phyloP scores from a whole-genome alignment of 2,797 vertebrate species.

The Agapornis canus region DNA sequence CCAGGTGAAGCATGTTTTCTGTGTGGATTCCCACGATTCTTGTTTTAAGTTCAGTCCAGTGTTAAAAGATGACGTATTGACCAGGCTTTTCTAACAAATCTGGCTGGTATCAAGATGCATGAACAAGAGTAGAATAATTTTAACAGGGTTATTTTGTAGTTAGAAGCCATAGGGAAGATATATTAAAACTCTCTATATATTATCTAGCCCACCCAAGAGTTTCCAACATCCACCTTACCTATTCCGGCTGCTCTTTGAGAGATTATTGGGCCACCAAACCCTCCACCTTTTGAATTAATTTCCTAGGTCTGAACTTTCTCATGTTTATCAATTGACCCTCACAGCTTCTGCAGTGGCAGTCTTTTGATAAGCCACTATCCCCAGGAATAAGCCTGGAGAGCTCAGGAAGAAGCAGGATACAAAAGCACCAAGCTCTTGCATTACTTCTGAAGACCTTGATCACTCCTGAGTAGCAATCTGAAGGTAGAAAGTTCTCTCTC shows the following conservation, averaged over 20 bases:
- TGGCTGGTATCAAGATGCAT: neutral
- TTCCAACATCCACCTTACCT: neutral
- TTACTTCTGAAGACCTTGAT: neutral
- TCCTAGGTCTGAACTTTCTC: neutral
- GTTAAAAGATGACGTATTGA: neutral
- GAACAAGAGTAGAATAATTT: neutral
- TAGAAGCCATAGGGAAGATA: neutral
- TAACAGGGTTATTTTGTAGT: neutral
- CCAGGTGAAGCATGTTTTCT: neutral
- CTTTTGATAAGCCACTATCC: neutral
- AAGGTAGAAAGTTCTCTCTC: neutral
- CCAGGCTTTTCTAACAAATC: neutral
- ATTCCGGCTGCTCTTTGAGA: neutral
- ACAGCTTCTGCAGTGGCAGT: neutral
- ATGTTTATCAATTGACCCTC: neutral
- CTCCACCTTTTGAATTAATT: neutral
- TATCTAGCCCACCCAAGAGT: neutral
- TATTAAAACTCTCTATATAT: neutral
- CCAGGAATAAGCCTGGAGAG: neutral
- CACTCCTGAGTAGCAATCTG: neutral
- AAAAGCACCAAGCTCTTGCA: neutral
- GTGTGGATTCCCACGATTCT: neutral
- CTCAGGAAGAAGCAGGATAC: neutral
- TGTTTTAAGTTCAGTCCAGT: neutral
- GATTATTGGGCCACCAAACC: neutral